Conservation (phyloP, 2,888 invertebrate species). For the Embidobia sp. region DNA sequence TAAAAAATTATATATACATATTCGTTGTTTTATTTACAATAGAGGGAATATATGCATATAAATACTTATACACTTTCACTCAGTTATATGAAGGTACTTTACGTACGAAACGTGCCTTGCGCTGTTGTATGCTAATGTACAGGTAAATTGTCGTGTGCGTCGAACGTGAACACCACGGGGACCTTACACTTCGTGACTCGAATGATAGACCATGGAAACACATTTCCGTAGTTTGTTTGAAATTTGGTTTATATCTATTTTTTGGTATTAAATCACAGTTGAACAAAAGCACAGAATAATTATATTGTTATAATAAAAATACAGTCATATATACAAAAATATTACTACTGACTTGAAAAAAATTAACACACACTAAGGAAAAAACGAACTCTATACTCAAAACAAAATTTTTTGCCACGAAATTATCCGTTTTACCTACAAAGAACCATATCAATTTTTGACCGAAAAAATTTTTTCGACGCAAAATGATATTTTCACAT, state of each 20-base stretch:
- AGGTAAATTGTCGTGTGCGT: slow-evolving; percentile 62
- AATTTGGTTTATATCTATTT: slow-evolving; percentile 20
- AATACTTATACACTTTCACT: slow-evolving; percentile 37
- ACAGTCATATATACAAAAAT: too few relatives aligned
- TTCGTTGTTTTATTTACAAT: slow-evolving; percentile 33
- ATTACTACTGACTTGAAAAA: too few relatives aligned
- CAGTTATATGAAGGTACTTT: slow-evolving; percentile 28
- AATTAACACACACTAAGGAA: too few relatives aligned
- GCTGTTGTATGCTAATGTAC: slow-evolving; percentile 54
- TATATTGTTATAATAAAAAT: too few relatives aligned
- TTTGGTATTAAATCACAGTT: too few relatives aligned
- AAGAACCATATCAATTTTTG: too few relatives aligned
- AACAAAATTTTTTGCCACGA: too few relatives aligned
- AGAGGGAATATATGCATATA: slow-evolving; percentile 13
- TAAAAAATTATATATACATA: neutral
- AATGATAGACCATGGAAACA: slow-evolving; percentile 57
- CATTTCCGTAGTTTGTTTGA: slow-evolving; percentile 53
- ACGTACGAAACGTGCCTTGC: slow-evolving; percentile 36
- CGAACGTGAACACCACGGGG: slow-evolving; percentile 62
- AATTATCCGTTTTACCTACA: too few relatives aligned
- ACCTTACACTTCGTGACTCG: slow-evolving; percentile 58
- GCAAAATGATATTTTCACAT: too few relatives aligned
- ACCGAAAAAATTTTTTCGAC: too few relatives aligned
- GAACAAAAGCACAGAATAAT: too few relatives aligned
- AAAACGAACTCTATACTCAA: too few relatives aligned